Evolutionary conservation across 2,113 vertebrate genomes (phyloP).

Genomic region (Otus sunia): DNA sequence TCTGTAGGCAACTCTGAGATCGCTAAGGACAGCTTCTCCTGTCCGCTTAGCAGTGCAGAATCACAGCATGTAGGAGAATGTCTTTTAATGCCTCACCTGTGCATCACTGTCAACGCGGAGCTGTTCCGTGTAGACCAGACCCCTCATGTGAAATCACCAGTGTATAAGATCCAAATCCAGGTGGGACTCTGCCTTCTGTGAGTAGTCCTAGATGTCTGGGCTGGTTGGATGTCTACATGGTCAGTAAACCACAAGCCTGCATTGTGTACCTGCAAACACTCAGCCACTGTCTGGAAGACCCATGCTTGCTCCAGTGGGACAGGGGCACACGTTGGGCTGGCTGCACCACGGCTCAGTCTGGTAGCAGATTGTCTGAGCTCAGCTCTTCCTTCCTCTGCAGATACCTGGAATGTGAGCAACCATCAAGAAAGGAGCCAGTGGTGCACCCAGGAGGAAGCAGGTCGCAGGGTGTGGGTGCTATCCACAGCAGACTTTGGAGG

Average conservation of each 20-base stretch:
- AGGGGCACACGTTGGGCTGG: background rate
- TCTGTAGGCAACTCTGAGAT: background rate
- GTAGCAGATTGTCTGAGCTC: background rate
- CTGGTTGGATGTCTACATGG: background rate
- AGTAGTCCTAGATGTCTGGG: background rate
- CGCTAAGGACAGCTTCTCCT: background rate
- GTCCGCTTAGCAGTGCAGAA: background rate
- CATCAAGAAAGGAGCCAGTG: background rate
- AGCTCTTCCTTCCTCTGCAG: background rate
- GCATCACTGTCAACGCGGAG: background rate
- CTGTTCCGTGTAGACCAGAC: background rate
- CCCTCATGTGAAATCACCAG: background rate
- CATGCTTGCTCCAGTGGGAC: rapidly evolving
- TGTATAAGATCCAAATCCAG: background rate
- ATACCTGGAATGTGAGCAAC: background rate
- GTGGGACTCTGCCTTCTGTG: background rate
- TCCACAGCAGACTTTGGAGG: background rate
- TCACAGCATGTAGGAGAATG: background rate
- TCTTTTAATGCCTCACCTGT: background rate
- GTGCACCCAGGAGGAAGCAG: background rate
- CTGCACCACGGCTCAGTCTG: rapidly evolving
- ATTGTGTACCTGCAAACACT: background rate
- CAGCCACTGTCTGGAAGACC: background rate
- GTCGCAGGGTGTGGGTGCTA: too few species aligned
- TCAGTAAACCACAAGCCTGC: background rate